phyloP scores from a whole-genome alignment of 1,140 invertebrate species.

The Melanaphis sacchari region DNA sequence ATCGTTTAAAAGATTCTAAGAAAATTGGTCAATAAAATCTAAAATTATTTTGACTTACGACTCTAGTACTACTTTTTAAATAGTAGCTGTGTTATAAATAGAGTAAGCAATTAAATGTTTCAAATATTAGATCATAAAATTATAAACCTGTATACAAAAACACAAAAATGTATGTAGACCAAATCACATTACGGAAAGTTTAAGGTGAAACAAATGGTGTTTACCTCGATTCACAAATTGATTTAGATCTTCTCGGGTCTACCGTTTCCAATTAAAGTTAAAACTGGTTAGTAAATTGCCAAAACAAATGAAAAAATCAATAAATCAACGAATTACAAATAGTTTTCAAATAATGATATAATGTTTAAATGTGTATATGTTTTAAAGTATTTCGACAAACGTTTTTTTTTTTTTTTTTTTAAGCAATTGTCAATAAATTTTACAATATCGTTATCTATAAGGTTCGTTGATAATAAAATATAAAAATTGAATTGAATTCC shows the following conservation, averaged over 20 bases:
- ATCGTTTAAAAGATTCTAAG: not conserved
- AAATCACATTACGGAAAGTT: slow-evolving; percentile 16
- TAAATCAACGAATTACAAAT: not conserved
- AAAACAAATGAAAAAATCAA: slow-evolving; percentile 21
- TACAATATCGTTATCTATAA: not conserved
- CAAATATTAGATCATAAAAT: not conserved
- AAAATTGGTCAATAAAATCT: not conserved
- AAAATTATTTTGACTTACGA: not conserved
- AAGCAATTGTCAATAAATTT: not conserved
- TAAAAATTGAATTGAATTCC: not conserved
- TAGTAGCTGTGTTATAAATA: too few species aligned
- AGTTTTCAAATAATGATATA: not conserved
- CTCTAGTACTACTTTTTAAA: not conserved
- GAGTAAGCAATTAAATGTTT: too few species aligned
- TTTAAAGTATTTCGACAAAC: not conserved
- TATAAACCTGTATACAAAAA: not conserved
- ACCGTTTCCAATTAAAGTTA: slow-evolving; percentile 24
- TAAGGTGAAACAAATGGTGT: slow-evolving; percentile 15
- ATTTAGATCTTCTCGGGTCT: not conserved
- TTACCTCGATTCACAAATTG: slow-evolving; percentile 4
- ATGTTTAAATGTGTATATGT: not conserved
- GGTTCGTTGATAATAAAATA: not conserved
- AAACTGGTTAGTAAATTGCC: not conserved
- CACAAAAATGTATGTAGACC: not conserved
- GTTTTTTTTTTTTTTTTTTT: not conserved